Evolutionary conservation across 2,797 vertebrate species (phyloP).

Genomic region (Iguana delicatissima): DNA sequence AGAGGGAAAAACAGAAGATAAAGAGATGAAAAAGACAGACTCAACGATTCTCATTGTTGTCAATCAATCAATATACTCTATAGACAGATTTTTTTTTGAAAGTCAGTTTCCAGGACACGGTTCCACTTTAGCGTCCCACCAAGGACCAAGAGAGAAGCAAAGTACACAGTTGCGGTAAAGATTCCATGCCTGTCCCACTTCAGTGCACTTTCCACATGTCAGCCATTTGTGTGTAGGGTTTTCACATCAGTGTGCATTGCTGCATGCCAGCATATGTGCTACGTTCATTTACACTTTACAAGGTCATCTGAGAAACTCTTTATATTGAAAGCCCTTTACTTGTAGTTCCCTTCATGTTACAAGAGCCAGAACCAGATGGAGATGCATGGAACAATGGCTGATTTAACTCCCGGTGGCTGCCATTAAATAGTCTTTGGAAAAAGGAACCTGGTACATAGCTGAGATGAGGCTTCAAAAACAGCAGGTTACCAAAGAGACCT

Average conservation of each 20-base stretch:
- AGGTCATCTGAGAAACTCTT: too few species aligned
- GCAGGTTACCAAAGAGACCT: background rate
- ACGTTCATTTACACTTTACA: background rate
- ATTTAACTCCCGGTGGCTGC: background rate
- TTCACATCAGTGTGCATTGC: background rate
- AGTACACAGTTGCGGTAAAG: background rate
- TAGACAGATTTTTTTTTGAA: background rate
- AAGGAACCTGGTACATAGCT: background rate
- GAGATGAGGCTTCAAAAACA: background rate
- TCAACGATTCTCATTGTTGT: constrained; percentile 46
- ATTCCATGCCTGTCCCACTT: background rate
- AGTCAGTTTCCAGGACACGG: background rate
- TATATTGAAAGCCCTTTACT: background rate
- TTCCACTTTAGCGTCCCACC: background rate
- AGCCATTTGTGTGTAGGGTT: background rate
- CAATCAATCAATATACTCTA: background rate
- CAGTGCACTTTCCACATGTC: background rate
- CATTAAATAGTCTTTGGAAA: background rate
- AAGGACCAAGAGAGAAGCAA: background rate
- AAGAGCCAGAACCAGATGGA: background rate
- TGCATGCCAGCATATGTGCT: background rate
- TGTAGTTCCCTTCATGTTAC: too few species aligned
- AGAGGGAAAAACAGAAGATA: constrained; percentile 81
- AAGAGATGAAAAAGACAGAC: constrained; percentile 60
- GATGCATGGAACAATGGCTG: background rate